Percentiles rank a stretch among this genome's conserved stretches.
Conservation (phyloP, 2,888 invertebrate genomes). For the Smittia sp. region DNA sequence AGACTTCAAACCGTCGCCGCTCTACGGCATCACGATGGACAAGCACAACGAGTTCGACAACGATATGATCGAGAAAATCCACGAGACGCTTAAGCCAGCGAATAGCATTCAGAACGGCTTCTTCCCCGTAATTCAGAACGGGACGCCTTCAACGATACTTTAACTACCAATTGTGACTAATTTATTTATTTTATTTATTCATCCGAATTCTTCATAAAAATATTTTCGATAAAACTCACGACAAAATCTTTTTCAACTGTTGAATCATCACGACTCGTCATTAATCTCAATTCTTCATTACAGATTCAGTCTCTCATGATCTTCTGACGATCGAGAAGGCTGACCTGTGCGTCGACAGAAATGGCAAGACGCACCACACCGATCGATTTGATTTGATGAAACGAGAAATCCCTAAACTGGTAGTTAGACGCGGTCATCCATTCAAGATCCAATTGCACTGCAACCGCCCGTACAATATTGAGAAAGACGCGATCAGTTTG, state of each 20-base stretch:
- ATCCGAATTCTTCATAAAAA: neutral
- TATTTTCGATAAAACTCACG: neutral
- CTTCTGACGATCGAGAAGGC: conserved; percentile 70
- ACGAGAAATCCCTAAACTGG: conserved; percentile 61
- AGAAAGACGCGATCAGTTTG: conserved; percentile 75
- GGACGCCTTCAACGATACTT: conserved; percentile 7
- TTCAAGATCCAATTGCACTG: conserved; percentile 57
- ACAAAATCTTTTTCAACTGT: too few relatives aligned
- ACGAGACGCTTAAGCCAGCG: conserved; percentile 18
- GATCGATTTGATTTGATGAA: conserved; percentile 73
- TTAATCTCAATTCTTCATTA: neutral
- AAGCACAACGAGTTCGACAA: neutral
- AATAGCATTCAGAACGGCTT: conserved; percentile 2
- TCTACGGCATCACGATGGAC: conserved; percentile 25
- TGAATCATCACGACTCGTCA: neutral
- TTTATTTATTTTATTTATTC: neutral
- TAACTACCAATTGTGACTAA: neutral
- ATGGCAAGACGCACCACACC: conserved; percentile 76
- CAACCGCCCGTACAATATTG: conserved; percentile 70
- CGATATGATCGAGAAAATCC: conserved; percentile 13
- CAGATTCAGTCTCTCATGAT: conserved; percentile 56
- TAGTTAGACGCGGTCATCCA: conserved; percentile 79
- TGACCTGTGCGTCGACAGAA: conserved; percentile 68
- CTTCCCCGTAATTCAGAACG: conserved; percentile 29
- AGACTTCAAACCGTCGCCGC: conserved; percentile 24